A percentile compares a stretch with the other conserved stretches of the same genome.
These are phyloP conservation scores for Chrysocyon brachyurus DNA, from an alignment of 2,797 vertebrate genomes.

Conservation along the genomic window DNA sequence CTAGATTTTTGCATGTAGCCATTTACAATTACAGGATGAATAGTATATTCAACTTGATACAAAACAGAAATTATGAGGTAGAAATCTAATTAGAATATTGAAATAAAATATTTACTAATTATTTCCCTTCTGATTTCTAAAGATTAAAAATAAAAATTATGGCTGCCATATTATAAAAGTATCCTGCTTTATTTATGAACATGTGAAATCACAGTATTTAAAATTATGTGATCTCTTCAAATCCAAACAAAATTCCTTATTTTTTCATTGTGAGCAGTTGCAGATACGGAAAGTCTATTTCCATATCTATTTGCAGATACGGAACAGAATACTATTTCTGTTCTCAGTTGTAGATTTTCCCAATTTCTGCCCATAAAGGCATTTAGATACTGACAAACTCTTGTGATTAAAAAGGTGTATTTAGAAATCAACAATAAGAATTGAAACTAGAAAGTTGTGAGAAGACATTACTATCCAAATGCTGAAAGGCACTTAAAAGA, in stretches of 20 bases:
- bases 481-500: conserved; percentile 21
- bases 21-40: conserved; percentile 8
- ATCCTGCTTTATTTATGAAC: conserved; percentile 62
- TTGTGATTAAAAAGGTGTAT: conserved; percentile 29
- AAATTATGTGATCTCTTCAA: conserved; percentile 26
- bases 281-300: conserved; percentile 22
- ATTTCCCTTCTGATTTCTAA: conserved; percentile 43
- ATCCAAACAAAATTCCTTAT: background rate
- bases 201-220: conserved; percentile 53
- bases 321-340: conserved; percentile 53
- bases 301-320: background rate
- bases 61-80: conserved; percentile 47
- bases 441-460: conserved; percentile 58
- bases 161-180: background rate
- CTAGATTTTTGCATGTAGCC: background rate
- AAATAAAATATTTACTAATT: conserved; percentile 66
- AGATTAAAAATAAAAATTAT: conserved; percentile 58
- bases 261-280: conserved; percentile 35
- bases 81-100: conserved; percentile 63
- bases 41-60: background rate
- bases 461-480: conserved; percentile 42
- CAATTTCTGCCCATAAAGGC: conserved; percentile 30
- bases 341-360: conserved; percentile 26
- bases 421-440: conserved; percentile 56
- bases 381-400: background rate